Percentiles rank a stretch among this genome's conserved stretches.
Evolutionary conservation across 2,113 vertebrate species (phyloP).

Genomic region (Tachycineta bicolor): DNA sequence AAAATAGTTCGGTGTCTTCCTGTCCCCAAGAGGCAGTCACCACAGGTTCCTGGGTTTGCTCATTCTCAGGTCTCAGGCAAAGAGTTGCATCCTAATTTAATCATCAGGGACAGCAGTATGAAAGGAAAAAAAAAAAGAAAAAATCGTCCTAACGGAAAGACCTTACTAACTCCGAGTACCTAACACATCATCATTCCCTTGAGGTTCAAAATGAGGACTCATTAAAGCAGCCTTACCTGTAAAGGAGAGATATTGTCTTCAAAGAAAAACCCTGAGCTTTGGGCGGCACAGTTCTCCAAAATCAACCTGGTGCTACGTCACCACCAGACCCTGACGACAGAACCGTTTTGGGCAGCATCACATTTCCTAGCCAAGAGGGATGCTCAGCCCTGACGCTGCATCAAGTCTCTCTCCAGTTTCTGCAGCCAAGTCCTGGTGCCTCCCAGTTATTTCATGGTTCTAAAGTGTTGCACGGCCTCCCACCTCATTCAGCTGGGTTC

Average conservation of each 20-base stretch:
- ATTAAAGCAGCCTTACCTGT: not conserved
- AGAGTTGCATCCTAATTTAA: not conserved
- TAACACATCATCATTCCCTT: not conserved
- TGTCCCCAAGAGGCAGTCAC: not conserved
- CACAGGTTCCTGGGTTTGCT: not conserved
- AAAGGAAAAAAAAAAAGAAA: not conserved
- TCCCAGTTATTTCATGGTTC: not conserved
- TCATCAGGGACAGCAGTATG: not conserved
- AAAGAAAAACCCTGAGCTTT: not conserved
- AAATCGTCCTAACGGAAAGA: not conserved
- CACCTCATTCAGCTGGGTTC: accelerated
- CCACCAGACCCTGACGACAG: not conserved
- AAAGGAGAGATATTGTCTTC: not conserved
- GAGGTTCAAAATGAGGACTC: not conserved
- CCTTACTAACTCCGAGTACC: not conserved
- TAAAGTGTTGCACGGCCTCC: not conserved
- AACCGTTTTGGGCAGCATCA: not conserved
- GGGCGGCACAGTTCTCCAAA: not conserved
- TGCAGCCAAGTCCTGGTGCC: not conserved
- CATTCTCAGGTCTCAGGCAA: not conserved
- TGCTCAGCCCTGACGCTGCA: not conserved
- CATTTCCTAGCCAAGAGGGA: not conserved
- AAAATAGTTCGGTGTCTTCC: not conserved
- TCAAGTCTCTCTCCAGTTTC: not conserved
- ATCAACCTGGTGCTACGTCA: not conserved